Percentiles rank a stretch among this genome's conserved stretches.
phyloP scores from a whole-genome alignment of 2,113 vertebrate species.

The Theristicus caerulescens region DNA sequence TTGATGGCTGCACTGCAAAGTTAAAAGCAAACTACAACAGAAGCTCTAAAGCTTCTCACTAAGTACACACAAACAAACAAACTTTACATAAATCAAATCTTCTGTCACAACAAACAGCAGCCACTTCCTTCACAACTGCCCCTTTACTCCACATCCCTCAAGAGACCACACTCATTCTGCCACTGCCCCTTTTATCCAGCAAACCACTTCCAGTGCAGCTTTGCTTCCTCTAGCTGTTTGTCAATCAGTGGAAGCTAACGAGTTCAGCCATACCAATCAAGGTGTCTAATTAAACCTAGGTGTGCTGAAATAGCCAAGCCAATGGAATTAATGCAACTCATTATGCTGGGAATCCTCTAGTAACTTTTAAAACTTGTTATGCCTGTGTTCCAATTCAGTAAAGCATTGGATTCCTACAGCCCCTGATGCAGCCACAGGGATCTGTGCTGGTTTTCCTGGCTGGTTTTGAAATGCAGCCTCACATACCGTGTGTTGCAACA shows the following conservation, averaged over 20 bases:
- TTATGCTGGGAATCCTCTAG: background rate
- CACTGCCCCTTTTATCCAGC: background rate
- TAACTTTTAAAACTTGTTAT: background rate
- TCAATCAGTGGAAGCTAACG: background rate
- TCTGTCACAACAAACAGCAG: background rate
- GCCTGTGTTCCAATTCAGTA: background rate
- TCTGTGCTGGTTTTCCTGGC: background rate
- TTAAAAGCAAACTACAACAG: background rate
- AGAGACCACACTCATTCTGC: fast-evolving
- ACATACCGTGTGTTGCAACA: background rate
- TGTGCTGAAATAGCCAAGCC: background rate
- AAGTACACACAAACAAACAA: background rate
- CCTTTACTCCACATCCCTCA: background rate
- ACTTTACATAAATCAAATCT: background rate
- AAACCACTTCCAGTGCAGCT: background rate
- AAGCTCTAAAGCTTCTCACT: background rate
- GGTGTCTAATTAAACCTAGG: background rate
- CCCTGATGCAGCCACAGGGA: background rate
- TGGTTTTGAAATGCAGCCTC: background rate
- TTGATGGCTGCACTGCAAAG: background rate
- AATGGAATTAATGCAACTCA: background rate
- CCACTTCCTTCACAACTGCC: background rate
- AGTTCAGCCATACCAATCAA: background rate
- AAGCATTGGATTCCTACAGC: background rate
- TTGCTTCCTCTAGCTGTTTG: background rate